Evolutionary conservation across 2,113 vertebrate species (phyloP).

Genomic region (Promerops cafer): DNA sequence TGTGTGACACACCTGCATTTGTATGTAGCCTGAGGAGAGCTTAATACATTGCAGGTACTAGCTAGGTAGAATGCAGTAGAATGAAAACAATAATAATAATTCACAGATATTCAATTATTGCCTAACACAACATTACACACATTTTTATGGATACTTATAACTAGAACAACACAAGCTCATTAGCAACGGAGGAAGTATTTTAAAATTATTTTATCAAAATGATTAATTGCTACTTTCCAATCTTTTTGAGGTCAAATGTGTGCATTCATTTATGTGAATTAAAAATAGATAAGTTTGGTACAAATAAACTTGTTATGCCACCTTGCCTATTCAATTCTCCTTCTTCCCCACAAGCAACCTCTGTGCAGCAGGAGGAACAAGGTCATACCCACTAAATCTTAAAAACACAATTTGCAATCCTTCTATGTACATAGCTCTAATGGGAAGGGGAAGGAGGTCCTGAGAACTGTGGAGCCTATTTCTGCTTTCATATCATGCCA

Average conservation of each 20-base stretch:
- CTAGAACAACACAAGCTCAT: background rate
- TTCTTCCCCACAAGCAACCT: background rate
- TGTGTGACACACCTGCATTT: background rate
- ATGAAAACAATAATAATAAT: slow-evolving; percentile 25
- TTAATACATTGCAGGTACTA: background rate
- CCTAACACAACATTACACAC: background rate
- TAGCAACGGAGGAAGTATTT: background rate
- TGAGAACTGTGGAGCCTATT: background rate
- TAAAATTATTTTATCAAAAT: slow-evolving; percentile 12
- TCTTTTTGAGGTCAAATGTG: background rate
- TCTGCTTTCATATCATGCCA: background rate
- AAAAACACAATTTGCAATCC: background rate
- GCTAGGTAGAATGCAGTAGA: background rate
- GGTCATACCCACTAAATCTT: background rate
- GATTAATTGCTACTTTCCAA: background rate
- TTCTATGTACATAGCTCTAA: background rate
- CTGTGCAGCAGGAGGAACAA: background rate
- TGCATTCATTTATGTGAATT: background rate
- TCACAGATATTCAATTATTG: slow-evolving; percentile 37
- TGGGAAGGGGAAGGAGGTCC: background rate
- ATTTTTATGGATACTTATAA: slow-evolving; percentile 24
- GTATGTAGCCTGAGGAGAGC: background rate
- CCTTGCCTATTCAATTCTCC: background rate
- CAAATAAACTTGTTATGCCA: background rate
- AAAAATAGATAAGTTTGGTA: background rate